Evolutionary conservation across 2,113 vertebrate species (phyloP).

Genomic region (Apus apus): DNA sequence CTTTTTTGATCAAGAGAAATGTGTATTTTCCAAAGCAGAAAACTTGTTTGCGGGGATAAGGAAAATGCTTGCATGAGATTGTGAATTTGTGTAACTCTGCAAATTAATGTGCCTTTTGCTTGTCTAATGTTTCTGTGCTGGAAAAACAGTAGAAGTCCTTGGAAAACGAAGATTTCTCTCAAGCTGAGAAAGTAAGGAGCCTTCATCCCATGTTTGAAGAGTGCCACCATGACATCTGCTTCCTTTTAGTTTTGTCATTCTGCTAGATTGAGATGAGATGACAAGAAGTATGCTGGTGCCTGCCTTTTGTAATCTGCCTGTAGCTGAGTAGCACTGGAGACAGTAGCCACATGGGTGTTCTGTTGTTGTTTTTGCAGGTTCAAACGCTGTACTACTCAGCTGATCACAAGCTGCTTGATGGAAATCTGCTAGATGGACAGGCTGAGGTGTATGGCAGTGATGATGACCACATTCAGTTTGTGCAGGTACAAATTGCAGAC

Average conservation of each 20-base stretch:
- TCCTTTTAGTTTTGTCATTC: conserved; percentile 76
- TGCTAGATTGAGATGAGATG: conserved; percentile 75
- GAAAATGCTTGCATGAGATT: conserved; percentile 68
- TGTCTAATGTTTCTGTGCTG: conserved; percentile 70
- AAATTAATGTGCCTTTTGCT: conserved; percentile 69
- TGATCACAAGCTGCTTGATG: conserved; percentile 99
- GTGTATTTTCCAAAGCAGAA: conserved; percentile 65
- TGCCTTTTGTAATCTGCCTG: conserved; percentile 72
- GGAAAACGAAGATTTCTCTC: conserved; percentile 78
- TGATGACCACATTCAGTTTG: conserved; percentile 99
- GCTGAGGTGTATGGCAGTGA: conserved; percentile 98
- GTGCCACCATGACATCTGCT: conserved; percentile 76
- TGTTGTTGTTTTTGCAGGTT: conserved; percentile 99
- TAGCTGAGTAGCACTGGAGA: conserved; percentile 85
- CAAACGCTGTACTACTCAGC: conserved; percentile 99
- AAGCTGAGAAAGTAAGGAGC: conserved; percentile 74
- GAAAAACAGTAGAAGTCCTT: conserved; percentile 61
- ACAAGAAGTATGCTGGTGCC: conserved; percentile 65
- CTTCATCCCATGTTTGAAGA: conserved; percentile 71
- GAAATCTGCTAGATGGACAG: conserved; percentile 97
- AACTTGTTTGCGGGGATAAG: conserved; percentile 64
- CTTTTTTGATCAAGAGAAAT: conserved; percentile 50
- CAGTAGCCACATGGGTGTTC: conserved; percentile 96
- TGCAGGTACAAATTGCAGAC: conserved; percentile 92
- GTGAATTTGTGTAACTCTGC: conserved; percentile 69